Percentiles rank a stretch among this genome's conserved stretches.
Conservation (phyloP, 2,113 vertebrate genomes). For the Phoenicopterus ruber region DNA sequence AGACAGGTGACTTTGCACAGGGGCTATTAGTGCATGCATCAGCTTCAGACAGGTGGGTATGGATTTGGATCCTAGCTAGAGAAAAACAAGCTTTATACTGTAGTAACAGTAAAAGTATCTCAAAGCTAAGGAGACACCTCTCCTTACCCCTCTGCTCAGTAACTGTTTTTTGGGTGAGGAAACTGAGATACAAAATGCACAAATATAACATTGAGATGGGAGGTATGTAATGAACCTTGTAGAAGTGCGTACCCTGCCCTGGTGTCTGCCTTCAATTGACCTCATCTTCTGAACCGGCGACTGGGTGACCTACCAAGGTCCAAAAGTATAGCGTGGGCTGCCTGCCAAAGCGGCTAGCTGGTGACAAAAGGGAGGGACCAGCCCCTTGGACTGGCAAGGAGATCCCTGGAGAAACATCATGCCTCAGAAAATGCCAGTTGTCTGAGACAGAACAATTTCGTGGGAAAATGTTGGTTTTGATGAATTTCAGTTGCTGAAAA, state of each 20-base stretch:
- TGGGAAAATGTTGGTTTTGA: conserved; percentile 37
- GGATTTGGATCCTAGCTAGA: neutral
- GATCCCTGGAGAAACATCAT: neutral
- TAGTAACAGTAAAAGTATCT: neutral
- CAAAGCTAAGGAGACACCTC: neutral
- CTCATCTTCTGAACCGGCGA: neutral
- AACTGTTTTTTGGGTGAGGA: neutral
- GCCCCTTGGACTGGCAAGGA: neutral
- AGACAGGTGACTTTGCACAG: neutral
- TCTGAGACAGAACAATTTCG: neutral
- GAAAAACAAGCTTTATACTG: neutral
- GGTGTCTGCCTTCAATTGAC: neutral
- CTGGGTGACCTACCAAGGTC: neutral
- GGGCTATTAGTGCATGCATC: neutral
- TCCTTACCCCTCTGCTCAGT: neutral
- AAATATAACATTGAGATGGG: neutral
- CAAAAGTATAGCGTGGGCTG: neutral
- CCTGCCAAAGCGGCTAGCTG: neutral
- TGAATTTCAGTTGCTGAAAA: conserved; percentile 54
- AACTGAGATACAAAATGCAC: neutral
- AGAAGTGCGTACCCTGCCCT: neutral
- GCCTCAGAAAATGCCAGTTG: conserved; percentile 24
- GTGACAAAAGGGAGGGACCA: neutral
- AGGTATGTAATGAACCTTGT: neutral
- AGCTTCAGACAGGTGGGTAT: neutral